Base-by-base conservation (phyloP, 2,113 vertebrate genomes). In the Camelus dromedarius region DNA sequence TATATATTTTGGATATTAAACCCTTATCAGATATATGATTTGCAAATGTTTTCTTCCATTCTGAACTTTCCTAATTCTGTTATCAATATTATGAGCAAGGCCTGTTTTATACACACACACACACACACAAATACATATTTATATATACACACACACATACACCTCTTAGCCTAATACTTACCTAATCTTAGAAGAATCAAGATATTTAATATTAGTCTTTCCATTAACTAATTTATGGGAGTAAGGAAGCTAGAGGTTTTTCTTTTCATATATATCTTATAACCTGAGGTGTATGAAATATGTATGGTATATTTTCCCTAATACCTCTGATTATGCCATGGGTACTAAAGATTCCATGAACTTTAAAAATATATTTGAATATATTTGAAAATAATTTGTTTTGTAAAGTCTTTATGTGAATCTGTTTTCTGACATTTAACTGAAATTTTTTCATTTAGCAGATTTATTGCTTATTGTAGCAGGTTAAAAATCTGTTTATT, bases 321-420 rank as follows among this genome's bases (percentile, higher is more conserved):
- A 92, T 89, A 81, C 42, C 52, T 83, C 18, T 42, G 18, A 4
- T 91, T 32, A 60, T 82, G 50, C 67, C 46, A 46, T 62, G 42
- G 35, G 28, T 93, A 75, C 16, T 93, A 48, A 87, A 94, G 52
- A 72, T 81, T 82, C 84, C 38, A 48, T 86, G 48, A 83, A 7
- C 28, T 96, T 8, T 87, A 93, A 93, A 96, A 94, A 38, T 42
- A 70, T 81, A 56, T 89, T 89, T 94, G n/a, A 81, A n/a, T 82
- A 48, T 70, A 87, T 84, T 86, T 81, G 42, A 85, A 52, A 13
- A 64, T 76, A 66, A 52, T 94, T 96, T 96, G 60, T 62, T 95
- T 72, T 88, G 50, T 81, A 58, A 95, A 79, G 30, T 88, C 67
- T 86, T 92, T 84, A 38, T 88, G 66, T 93, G 87, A 93, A 64